Base-by-base conservation (phyloP, 2,888 invertebrate species). In the Nebria salina region DNA sequence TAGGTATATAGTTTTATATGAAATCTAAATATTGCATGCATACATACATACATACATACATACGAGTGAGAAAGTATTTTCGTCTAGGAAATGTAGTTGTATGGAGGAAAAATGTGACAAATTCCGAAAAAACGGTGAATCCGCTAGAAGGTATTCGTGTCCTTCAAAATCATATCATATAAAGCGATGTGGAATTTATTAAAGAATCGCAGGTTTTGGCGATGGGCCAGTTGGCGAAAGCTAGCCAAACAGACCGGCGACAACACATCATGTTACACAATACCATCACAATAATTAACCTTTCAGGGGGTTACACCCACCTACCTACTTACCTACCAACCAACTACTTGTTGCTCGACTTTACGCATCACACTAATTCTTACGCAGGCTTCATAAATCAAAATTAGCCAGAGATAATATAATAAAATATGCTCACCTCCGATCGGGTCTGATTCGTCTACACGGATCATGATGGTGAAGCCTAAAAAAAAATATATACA, bases 371-470 rank as follows among this genome's bases (percentile, higher is more conserved):
- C 25, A 6, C 15, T 65, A 1, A 15, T 65, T 65, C 15, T 15
- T 5, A n/a, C 15, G 65, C 34, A 34, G 34, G 2, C 2, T 34
- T 34, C 34, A 34, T 34, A 34, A 34, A 34, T 34, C 34, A 34
- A 5, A 5, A 34, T 1, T 1, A 34, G 34, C 5, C 20, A 20
- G 20, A 20, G 20, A 20, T 66, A 66, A 8, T 8, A 11, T 11
- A 13, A 54, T 54, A 73, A 34, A 70, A 70, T 77, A 75, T 82
- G 85, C 94, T 94, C 92, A 96, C 96, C 96, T 90, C 96, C 96
- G 86, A 96, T 93, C 84, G 96, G 96, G 89, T 96, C 96, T 85
- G 94, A 93, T 89, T 97, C 97, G 89, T 96, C 96, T 82, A 97
- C 96, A 89, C 94, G 95, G 89, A 96, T 96, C 96, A 96, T 96